phyloP scores from a whole-genome alignment of 2,888 invertebrate genomes.

The Nowickia ferox region DNA sequence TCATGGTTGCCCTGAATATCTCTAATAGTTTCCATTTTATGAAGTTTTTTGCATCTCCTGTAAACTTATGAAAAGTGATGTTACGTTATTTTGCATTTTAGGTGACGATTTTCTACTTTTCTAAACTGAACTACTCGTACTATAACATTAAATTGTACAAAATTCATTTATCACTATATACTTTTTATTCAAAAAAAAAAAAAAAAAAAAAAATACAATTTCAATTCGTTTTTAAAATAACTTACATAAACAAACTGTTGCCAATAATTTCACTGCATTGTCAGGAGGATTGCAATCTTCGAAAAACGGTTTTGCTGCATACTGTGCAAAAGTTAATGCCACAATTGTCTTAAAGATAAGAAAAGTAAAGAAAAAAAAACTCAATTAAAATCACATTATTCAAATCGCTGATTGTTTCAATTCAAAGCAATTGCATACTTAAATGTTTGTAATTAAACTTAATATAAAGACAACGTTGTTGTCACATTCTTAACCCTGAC shows the following conservation, averaged over 20 bases:
- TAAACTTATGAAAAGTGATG: too few species aligned
- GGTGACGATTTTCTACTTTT: too few species aligned
- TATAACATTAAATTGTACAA: neutral
- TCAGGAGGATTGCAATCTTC: constrained; percentile 90
- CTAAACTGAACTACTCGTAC: too few species aligned
- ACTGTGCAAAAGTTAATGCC: constrained; percentile 95
- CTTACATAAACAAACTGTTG: constrained; percentile 93
- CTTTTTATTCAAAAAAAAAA: neutral
- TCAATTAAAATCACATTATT: constrained; percentile 55
- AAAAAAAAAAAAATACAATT: neutral
- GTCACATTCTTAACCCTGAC: constrained; percentile 16
- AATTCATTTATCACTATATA: constrained; percentile 11
- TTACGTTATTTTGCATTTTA: too few species aligned
- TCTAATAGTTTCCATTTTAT: too few species aligned
- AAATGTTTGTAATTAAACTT: neutral
- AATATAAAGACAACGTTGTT: neutral
- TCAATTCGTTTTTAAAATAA: constrained; percentile 75
- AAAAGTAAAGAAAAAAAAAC: constrained; percentile 40
- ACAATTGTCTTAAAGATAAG: constrained; percentile 88
- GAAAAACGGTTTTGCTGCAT: constrained; percentile 94
- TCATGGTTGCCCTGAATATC: too few species aligned
- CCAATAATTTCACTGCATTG: constrained; percentile 90
- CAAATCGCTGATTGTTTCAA: constrained; percentile 36
- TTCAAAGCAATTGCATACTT: constrained; percentile 2
- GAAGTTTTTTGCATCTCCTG: too few species aligned